Evolutionary conservation across 2,888 invertebrate species (phyloP).

Genomic region (Ligdia adustata): DNA sequence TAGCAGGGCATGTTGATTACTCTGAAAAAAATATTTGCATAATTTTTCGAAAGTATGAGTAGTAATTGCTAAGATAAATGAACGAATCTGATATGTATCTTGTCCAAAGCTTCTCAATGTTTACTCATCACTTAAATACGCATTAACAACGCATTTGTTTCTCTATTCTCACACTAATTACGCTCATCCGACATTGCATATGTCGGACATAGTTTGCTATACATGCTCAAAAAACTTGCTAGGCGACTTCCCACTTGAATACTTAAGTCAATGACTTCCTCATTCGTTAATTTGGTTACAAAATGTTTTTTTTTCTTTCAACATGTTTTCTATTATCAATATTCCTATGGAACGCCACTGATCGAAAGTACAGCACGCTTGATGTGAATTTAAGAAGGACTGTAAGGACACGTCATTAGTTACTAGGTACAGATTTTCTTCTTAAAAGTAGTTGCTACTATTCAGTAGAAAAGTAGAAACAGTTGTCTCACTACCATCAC

Average conservation of each 20-base stretch:
- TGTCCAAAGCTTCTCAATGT: constrained; percentile 2
- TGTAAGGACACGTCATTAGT: too few species aligned
- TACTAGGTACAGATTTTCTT: too few species aligned
- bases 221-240: constrained; percentile 5
- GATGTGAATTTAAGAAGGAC: too few species aligned
- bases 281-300: constrained; percentile 57
- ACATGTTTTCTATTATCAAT: too few species aligned
- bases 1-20: not conserved
- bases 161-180: constrained; percentile 26
- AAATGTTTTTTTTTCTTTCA: too few species aligned
- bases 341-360: too few species aligned
- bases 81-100: not conserved
- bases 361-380: too few species aligned
- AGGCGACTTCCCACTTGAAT: constrained; percentile 22
- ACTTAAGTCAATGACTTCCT: constrained; percentile 32
- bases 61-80: too few species aligned
- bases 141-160: constrained; percentile 14
- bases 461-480: too few species aligned
- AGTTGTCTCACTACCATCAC: too few species aligned
- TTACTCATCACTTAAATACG: constrained; percentile 20
- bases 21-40: not conserved
- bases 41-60: too few species aligned
- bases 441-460: too few species aligned
- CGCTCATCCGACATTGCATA: constrained; percentile 14
- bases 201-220: constrained; percentile 2